Base-by-base conservation (phyloP, 2,113 vertebrate genomes). In the Corythornis vintsioides region DNA sequence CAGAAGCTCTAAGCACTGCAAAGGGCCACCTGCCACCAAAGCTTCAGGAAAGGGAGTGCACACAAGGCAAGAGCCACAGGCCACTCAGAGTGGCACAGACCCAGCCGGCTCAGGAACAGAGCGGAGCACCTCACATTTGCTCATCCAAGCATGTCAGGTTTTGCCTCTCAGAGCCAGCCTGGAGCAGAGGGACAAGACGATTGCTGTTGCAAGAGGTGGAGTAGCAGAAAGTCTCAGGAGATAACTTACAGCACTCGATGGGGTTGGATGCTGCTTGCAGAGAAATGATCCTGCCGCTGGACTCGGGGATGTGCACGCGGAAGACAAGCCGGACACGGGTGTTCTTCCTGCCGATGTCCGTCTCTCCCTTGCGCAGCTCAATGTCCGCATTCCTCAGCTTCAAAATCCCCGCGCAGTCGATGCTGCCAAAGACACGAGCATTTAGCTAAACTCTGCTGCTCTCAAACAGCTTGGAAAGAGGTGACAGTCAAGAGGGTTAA, bases 371-470 rank as follows among this genome's bases (percentile, higher is more conserved):
- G 83, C 99, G 98, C 93, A 99, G 97, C 97, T 99, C 99, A 2
- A 99, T 99, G 97, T 99, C 99, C 0, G 99, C 99, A 0, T 99
- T 99, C 65, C 99, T 97, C 57, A 99, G 98, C 96, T 99, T 99
- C 96, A 99, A 97, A 97, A 99, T 99, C 77, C 99, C 99, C 0
- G 99, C 99, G 0, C 99, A 99, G 98, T 99, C 99, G 25, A 99
- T 99, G 97, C 99, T 99, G 96, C 53, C 86, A 64, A 80, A 75
- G 48, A 96, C 40, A 88, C 22, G 6, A 7, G 0, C 21, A 0
- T n/a, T 74, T 31, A n/a, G n/a, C 24, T 82, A 60, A 43, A 13
- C 42, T 3, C 3, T 77, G 6, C 73, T 55, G 61, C 43, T 20
- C 38, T 7, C 57, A 17, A 55, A 63, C 50, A 31, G 42, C 63